Percentiles rank a stretch among this genome's conserved stretches.
Conservation (phyloP, 2,888 invertebrate species). For the Cremastobaeus sp. region DNA sequence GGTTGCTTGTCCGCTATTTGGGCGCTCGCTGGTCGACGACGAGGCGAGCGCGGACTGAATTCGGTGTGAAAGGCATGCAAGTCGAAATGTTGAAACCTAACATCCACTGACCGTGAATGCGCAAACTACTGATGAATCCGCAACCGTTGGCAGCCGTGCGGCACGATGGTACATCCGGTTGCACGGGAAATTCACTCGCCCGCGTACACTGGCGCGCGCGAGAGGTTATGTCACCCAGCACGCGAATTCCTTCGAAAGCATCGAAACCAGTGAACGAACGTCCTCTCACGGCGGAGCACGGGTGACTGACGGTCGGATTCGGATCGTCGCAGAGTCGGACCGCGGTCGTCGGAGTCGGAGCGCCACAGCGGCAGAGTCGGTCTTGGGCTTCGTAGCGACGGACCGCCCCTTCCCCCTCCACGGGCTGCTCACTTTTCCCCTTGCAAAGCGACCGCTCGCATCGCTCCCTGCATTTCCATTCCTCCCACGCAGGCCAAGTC, state of each 20-base stretch:
- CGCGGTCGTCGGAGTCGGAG: too few relatives aligned
- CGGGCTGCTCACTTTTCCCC: constrained; percentile 11
- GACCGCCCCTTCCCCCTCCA: constrained; percentile 50
- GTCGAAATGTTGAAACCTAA: constrained; percentile 25
- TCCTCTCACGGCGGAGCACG: constrained; percentile 72
- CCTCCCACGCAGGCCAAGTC: constrained; percentile 31
- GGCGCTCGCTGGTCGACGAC: too few relatives aligned
- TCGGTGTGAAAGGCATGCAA: constrained; percentile 28
- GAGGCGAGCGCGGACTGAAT: neutral
- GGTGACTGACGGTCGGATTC: constrained; percentile 70
- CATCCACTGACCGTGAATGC: constrained; percentile 54
- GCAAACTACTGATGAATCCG: constrained; percentile 17
- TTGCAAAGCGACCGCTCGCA: too few relatives aligned
- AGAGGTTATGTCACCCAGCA: constrained; percentile 57
- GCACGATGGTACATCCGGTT: constrained; percentile 42
- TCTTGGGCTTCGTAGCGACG: constrained; percentile 43
- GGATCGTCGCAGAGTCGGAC: constrained; percentile 9
- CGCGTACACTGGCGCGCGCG: constrained; percentile 23
- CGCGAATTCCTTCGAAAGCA: constrained; percentile 49
- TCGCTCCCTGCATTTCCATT: constrained; percentile 35
- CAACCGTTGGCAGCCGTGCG: constrained; percentile 40
- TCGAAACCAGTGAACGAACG: constrained; percentile 63
- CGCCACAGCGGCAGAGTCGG: constrained; percentile 41
- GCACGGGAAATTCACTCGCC: constrained; percentile 13
- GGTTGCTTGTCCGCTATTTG: too few relatives aligned